Evolutionary conservation across 2,888 invertebrate genomes (phyloP).

Genomic region (Eledona agricola): DNA sequence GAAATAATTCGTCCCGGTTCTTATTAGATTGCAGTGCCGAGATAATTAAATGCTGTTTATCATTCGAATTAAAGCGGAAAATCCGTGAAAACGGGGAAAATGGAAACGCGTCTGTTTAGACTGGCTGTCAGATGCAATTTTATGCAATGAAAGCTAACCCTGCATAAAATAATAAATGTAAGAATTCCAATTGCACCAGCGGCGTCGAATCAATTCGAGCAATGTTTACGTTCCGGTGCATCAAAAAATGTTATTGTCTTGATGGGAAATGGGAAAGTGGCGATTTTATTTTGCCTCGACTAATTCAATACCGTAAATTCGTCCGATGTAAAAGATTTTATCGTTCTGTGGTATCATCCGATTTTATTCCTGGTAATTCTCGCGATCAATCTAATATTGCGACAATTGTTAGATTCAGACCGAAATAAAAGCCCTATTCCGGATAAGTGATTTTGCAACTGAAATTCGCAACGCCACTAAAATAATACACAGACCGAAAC

Average conservation of each 20-base stretch:
- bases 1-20: slow-evolving; percentile 8
- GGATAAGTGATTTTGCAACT: slow-evolving; percentile 11
- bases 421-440: slow-evolving; percentile 16
- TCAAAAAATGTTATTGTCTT: slow-evolving; percentile 28
- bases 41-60: slow-evolving; percentile 26
- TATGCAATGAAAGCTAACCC: slow-evolving; percentile 16
- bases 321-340: slow-evolving; percentile 21
- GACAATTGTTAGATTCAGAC: slow-evolving; percentile 9
- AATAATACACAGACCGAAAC: slow-evolving; percentile 11
- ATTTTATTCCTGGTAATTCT: slow-evolving; percentile 21
- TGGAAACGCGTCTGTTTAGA: slow-evolving; percentile 13
- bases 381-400: slow-evolving; percentile 23
- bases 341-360: slow-evolving; percentile 7
- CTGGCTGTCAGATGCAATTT: slow-evolving; percentile 9
- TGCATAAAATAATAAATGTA: slow-evolving; percentile 5
- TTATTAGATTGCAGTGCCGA: slow-evolving; percentile 13
- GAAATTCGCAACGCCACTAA: slow-evolving; percentile 8
- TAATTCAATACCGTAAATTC: slow-evolving; percentile 25
- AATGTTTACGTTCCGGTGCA: slow-evolving; percentile 32
- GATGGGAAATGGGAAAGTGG: slow-evolving; percentile 10
- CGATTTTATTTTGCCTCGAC: slow-evolving; percentile 15
- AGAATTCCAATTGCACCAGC: slow-evolving; percentile 7
- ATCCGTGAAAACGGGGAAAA: slow-evolving; percentile 25
- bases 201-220: slow-evolving; percentile 1
- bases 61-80: slow-evolving; percentile 17